Base-by-base conservation (phyloP, 2,797 vertebrate species). In the Sparus aurata region DNA sequence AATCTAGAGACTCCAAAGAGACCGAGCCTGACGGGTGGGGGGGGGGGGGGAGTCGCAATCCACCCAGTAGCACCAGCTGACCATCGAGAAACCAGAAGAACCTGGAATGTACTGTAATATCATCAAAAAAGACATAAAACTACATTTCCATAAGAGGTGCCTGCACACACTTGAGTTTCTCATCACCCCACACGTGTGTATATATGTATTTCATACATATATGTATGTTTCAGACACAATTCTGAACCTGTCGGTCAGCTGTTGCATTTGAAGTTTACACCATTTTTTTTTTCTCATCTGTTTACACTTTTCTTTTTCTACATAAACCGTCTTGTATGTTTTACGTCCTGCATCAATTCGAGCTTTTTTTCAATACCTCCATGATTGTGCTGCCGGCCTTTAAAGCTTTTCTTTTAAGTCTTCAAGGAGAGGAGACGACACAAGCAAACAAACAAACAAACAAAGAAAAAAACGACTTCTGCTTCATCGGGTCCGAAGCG, bases 31-130 rank as follows among this genome's bases (percentile, higher is more conserved):
- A 72, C 53, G 12, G 45, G 50, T 30, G 69, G 84, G 69, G 72
- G 65, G 78, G 67, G 79, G 84, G 69, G 72, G 65, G 78, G 67
- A 79, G 88, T 68, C 47, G 58, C 75, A 82, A 88, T 83, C 80
- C 77, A 83, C 87, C 82, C 81, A 90, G 87, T 92, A 93, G 92
- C 94, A 96, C 95, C 95, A 96, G 93, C 95, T 90, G 90, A 95
- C 82, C 90, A 90, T 90, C 63, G 67, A 86, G 85, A 80, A 93
- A 91, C 90, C 83, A 83, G 87, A 89, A 89, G 89, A 88, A 89
- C 85, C 89, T 93, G 87, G 90, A 94, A 91, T 92, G 94, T 95
- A 94, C 91, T 91, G 89, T 92, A 93, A 88, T 70, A 67, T 70
- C 91, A 83, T 61, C 49, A 76, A 52, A 72, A 64, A 38, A 38